These are phyloP conservation scores for Hymenopus coronatus DNA, from an alignment of 2,888 invertebrate species.

Conservation along the genomic window DNA sequence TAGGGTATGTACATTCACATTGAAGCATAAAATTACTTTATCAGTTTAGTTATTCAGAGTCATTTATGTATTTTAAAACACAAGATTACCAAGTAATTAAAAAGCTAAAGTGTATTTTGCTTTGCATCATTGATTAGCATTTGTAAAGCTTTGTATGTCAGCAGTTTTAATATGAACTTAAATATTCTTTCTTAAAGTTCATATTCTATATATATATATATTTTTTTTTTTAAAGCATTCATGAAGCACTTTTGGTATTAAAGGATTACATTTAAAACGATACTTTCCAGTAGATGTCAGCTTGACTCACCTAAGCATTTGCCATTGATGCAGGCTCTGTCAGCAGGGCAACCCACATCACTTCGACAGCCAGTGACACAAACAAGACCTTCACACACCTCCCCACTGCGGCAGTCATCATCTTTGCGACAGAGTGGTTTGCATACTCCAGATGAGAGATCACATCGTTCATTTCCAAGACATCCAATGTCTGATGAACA, in stretches of 20 bases:
- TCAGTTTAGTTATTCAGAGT: no score
- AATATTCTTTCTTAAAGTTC: not conserved
- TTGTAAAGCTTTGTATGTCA: no score
- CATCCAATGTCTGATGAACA: conserved; percentile 76
- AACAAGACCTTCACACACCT: conserved; percentile 78
- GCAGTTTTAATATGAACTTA: no score
- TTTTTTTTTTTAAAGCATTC: not conserved
- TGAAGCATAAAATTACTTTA: no score
- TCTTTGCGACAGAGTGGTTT: conserved; percentile 80
- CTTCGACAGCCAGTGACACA: conserved; percentile 80
- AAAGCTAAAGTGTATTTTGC: no score
- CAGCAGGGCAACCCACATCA: conserved; percentile 70
- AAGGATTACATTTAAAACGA: not conserved
- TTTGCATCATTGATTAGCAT: no score
- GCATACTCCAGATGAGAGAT: conserved; percentile 67
- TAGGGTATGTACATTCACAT: no score
- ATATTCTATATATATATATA: no score
- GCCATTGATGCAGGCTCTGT: conserved; percentile 72
- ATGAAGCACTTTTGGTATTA: not conserved
- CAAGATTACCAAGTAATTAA: no score
- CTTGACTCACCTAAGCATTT: conserved; percentile 60
- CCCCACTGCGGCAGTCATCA: conserved; percentile 82
- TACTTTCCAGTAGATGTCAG: not conserved
- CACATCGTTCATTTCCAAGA: conserved; percentile 78
- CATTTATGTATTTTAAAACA: no score